Conservation (phyloP, 2,113 vertebrate species). For the Hucho hucho region DNA sequence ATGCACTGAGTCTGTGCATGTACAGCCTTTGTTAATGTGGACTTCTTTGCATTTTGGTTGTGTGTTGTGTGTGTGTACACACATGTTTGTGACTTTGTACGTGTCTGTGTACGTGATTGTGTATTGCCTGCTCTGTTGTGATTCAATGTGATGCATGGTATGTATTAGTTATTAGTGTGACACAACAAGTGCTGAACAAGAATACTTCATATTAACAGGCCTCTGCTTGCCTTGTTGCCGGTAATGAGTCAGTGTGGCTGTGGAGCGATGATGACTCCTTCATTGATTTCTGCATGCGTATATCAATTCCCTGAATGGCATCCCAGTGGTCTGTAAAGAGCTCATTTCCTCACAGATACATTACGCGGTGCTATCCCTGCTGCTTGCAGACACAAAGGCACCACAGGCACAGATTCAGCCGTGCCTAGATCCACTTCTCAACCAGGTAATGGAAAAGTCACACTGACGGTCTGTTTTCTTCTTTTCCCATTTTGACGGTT, state of each 20-base stretch:
- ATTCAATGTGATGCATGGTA: constrained; percentile 8
- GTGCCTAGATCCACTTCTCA: constrained; percentile 88
- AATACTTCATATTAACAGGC: not conserved
- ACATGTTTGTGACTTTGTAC: not conserved
- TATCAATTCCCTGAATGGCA: constrained; percentile 4
- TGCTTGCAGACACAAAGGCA: constrained; percentile 60
- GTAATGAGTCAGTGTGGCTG: constrained; percentile 2
- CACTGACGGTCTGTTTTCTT: too few relatives aligned
- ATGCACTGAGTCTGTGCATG: constrained; percentile 24
- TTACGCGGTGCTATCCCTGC: constrained; percentile 77
- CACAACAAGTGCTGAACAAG: constrained; percentile 1
- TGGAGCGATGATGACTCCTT: not conserved
- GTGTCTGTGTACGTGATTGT: not conserved
- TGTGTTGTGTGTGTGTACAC: not conserved
- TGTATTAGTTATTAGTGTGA: not conserved
- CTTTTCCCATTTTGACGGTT: not conserved
- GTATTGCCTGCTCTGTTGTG: constrained; percentile 17
- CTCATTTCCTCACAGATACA: constrained; percentile 77
- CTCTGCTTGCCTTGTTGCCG: not conserved
- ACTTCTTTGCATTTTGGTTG: not conserved
- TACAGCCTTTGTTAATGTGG: not conserved
- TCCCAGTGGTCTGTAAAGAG: constrained; percentile 34
- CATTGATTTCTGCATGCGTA: not conserved
- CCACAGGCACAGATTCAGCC: constrained; percentile 51
- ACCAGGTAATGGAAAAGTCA: constrained; percentile 77